phyloP scores from a whole-genome alignment of 2,888 invertebrate species.

The Diadegma fenestrale region DNA sequence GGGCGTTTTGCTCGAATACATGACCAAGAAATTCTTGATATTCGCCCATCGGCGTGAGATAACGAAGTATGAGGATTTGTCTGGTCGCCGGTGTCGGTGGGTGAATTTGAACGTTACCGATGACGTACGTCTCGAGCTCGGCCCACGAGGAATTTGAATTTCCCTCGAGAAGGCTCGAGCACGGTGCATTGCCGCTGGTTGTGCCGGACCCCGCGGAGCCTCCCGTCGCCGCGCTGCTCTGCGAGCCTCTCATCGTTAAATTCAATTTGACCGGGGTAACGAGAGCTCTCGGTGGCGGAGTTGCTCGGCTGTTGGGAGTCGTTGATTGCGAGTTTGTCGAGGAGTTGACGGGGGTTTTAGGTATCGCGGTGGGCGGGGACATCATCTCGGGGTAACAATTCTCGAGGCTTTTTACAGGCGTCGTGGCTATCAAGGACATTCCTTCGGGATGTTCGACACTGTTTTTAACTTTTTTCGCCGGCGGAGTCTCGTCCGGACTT shows the following conservation, averaged over 20 bases:
- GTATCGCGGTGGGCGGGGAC: constrained; percentile 83
- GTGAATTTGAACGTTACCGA: constrained; percentile 95
- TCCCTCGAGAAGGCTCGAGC: constrained; percentile 76
- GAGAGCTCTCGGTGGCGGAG: constrained; percentile 61
- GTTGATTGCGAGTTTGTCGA: constrained; percentile 63
- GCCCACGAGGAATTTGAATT: constrained; percentile 94
- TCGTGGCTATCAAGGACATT: constrained; percentile 63
- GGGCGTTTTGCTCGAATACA: constrained; percentile 96
- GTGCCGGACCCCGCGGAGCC: background rate
- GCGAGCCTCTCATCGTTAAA: constrained; percentile 32
- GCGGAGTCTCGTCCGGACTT: constrained; percentile 75
- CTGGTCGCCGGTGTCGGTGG: constrained; percentile 95
- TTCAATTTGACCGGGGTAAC: constrained; percentile 62
- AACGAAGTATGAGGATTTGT: constrained; percentile 96
- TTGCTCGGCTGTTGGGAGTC: constrained; percentile 69
- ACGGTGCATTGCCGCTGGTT: constrained; percentile 49
- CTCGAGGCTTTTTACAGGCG: constrained; percentile 76
- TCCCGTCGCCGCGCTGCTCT: background rate
- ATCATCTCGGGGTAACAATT: constrained; percentile 80
- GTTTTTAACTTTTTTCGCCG: constrained; percentile 77
- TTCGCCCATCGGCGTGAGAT: constrained; percentile 98
- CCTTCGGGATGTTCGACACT: constrained; percentile 68
- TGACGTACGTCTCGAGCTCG: constrained; percentile 94
- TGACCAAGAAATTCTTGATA: constrained; percentile 98
- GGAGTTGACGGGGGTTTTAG: constrained; percentile 74